Evolutionary conservation across 1,140 invertebrate species (phyloP).

Genomic region (Phocides pigmalion): DNA sequence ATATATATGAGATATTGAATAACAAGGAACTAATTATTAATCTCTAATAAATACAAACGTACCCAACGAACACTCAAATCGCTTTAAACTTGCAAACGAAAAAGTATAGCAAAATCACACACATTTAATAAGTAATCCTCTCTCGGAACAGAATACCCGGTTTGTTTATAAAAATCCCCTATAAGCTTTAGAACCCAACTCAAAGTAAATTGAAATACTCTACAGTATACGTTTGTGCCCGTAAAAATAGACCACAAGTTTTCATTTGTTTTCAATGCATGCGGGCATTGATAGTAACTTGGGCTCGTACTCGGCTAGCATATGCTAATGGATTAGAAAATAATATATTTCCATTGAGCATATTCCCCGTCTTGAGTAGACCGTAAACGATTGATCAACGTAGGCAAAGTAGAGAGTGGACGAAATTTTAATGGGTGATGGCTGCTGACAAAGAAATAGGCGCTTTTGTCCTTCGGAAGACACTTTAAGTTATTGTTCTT

Average conservation of each 20-base stretch:
- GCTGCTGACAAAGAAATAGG: too few relatives aligned
- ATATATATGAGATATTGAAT: too few relatives aligned
- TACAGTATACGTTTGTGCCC: conserved; percentile 5
- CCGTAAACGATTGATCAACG: too few relatives aligned
- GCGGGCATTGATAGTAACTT: conserved; percentile 1
- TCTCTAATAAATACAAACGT: too few relatives aligned
- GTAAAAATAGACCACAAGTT: conserved; percentile 32
- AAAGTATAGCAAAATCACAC: neutral
- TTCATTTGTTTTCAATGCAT: conserved; percentile 35
- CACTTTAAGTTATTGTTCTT: too few relatives aligned
- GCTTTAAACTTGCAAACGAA: neutral
- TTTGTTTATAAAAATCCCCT: conserved; percentile 19
- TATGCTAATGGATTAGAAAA: conserved; percentile 29
- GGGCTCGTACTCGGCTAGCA: neutral
- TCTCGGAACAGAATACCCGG: neutral
- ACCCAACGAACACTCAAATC: neutral
- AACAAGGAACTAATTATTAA: too few relatives aligned
- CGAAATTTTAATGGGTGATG: too few relatives aligned
- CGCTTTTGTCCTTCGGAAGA: too few relatives aligned
- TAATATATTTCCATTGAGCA: too few relatives aligned
- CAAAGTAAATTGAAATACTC: conserved; percentile 31
- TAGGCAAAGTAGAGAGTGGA: too few relatives aligned
- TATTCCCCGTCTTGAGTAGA: too few relatives aligned
- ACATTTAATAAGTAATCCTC: neutral
- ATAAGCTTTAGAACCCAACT: conserved; percentile 27